A percentile compares a stretch with the other conserved stretches of the same genome.
Evolutionary conservation across 1,140 invertebrate species (phyloP).

Genomic region (Drosophila sp.): DNA sequence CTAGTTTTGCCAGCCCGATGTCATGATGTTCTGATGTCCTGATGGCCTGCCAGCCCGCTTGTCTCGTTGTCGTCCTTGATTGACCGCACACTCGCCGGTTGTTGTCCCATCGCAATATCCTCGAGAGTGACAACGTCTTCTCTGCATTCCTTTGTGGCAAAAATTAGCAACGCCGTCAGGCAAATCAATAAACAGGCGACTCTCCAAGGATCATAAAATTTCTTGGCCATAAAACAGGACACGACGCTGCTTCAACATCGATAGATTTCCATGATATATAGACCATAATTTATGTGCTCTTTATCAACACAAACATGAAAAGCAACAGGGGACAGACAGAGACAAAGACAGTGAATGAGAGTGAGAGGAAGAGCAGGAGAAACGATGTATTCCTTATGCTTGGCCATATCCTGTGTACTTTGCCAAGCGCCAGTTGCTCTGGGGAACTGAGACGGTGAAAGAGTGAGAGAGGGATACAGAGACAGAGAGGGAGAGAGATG

Average conservation of each 20-base stretch:
- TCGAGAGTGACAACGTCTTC: conserved; percentile 27
- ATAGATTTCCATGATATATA: conserved; percentile 53
- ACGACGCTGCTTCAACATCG: conserved; percentile 26
- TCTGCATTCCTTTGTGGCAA: conserved; percentile 32
- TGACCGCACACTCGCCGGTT: conserved; percentile 42
- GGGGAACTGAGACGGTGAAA: conserved; percentile 1
- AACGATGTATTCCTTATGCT: conserved; percentile 7
- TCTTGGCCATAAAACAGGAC: conserved; percentile 34
- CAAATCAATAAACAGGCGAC: conserved; percentile 53
- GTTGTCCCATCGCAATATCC: conserved; percentile 6
- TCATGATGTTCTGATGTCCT: neutral
- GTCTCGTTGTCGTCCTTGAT: conserved; percentile 50
- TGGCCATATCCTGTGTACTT: conserved; percentile 28
- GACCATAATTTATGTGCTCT: conserved; percentile 52
- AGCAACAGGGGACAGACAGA: conserved; percentile 5
- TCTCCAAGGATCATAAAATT: conserved; percentile 36
- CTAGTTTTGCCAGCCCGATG: conserved; percentile 5
- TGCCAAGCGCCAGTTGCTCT: conserved; percentile 32
- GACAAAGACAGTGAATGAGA: neutral
- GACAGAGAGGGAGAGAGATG: neutral
- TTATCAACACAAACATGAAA: conserved; percentile 38
- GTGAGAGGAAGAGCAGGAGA: neutral
- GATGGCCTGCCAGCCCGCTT: conserved; percentile 1
- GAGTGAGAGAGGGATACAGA: neutral
- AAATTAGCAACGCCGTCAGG: conserved; percentile 51